Percentiles rank a stretch among this genome's conserved stretches.
phyloP scores from a whole-genome alignment of 2,797 vertebrate species.

The Tenualosa ilisha region DNA sequence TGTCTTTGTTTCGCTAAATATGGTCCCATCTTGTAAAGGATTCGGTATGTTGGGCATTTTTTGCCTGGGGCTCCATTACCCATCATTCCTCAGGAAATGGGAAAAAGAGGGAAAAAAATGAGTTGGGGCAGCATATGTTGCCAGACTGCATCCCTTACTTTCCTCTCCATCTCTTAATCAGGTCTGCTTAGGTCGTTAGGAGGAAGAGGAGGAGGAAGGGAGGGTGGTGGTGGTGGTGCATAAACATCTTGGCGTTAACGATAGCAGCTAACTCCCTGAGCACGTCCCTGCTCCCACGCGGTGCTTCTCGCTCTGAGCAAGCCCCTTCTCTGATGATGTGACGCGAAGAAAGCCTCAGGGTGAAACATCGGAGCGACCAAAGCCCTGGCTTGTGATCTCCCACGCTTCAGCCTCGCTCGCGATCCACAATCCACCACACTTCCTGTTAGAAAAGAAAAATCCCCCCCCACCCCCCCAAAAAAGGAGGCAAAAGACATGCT shows the following conservation, averaged over 20 bases:
- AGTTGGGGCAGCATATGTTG: not conserved
- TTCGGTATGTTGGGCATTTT: not conserved
- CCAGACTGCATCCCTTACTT: not conserved
- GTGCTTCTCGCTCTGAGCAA: not conserved
- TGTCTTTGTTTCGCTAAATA: not conserved
- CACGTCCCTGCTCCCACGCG: not conserved
- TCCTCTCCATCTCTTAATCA: not conserved
- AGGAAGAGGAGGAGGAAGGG: not conserved
- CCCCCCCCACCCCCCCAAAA: not conserved
- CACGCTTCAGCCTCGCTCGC: not conserved
- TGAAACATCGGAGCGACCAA: constrained; percentile 6
- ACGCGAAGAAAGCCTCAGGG: not conserved
- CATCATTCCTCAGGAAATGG: not conserved
- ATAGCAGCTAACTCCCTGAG: constrained; percentile 1
- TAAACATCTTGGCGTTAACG: constrained; percentile 16
- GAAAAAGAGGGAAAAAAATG: not conserved
- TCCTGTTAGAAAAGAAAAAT: not conserved
- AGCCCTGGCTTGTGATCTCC: not conserved
- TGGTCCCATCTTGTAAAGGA: not conserved
- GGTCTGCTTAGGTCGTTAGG: not conserved
- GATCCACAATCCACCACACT: constrained; percentile 9
- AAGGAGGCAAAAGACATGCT: not conserved
- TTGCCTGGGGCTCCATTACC: not conserved
- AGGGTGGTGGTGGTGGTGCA: not conserved
- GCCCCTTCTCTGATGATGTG: not conserved